Base-by-base conservation (phyloP, 2,888 invertebrate genomes). In the Hyposoter dolosus region DNA sequence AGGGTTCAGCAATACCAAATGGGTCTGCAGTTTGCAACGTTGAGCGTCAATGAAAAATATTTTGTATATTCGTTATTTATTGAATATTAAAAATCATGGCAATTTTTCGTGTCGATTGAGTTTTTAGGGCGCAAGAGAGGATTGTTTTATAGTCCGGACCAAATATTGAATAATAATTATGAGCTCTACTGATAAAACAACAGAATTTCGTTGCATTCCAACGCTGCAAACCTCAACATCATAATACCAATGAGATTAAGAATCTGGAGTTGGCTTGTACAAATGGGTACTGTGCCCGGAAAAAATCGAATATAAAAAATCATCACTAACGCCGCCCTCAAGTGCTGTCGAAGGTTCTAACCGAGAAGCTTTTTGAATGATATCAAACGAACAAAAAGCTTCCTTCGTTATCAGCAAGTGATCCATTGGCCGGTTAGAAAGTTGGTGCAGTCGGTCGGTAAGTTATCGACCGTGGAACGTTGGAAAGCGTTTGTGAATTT, bases 321-420 rank as follows among this genome's bases (percentile, higher is more conserved):
- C 7, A 12, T 23, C 56, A 23, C 19, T 4, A 28, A 28, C 74
- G 43, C 74, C 43, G 9, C 43, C 15, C 43, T 28, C 23, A 28
- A 45, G 6, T 19, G 15, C 10, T 10, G 32, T 76, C 32, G 9
- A 47, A 76, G 43, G 45, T 17, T 65, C 17, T 10, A n/a, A 60
- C 15, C 6, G n/a, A 23, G 63, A 47, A 47, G 23, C 56, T 56
- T 47, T 35, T 23, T n/a, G 5, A 50, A 66, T 6, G 66, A 53
- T 65, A 40, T 23, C 65, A 23, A 66, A 40, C 6, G 35, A 53
- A 77, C 77, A 81, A 28, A 0, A 50, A n/a, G 47, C 40, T 77
- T 4, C 50, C 74, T 78, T 35, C 12, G 12, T 82, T 85, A 77
- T 81, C 84, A 72, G 53, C 76, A 12, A n/a, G 40, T 7, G 60